Base-by-base conservation (phyloP, 53 echinoderm and acorn worm genomes). In the Crossaster papposus region DNA sequence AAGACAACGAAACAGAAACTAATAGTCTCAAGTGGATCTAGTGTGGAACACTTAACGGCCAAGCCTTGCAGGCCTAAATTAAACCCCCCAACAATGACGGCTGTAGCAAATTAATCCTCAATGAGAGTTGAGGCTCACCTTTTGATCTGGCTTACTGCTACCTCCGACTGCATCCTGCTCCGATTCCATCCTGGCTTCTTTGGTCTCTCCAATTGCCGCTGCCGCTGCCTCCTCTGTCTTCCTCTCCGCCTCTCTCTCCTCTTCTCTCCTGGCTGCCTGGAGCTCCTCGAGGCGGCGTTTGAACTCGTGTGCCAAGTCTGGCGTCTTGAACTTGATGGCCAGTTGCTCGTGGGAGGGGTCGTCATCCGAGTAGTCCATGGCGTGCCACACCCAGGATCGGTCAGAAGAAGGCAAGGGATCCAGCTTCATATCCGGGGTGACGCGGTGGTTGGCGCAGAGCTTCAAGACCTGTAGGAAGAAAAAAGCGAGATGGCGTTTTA, bases 291-390 rank as follows among this genome's bases (percentile, higher is more conserved):
- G 94, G 38, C 79, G 77, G 4, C 70, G 74, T 44, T 93, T 93
- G 88, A 97, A 97, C 51, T 82, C 92, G 9, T 54, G 77, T 29
- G 99, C 92, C 26, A 90, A 64, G 9, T 93, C 92, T 0, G 93
- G 91, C 1, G 90, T 93, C 86, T 99, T 96, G 89, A 99, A 99
- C 88, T 93, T 99, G 88, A 99, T 85, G 58, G 96, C 94, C 24
- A 99, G 81, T 79, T 96, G 96, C 81, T 99, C 94, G 36, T 82
- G 90, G 70, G 89, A 90, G 17, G 93, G 81, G 73, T 96, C 93
- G 8, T 91, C 99, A 79, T 95, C 96, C 0, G 99, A 88, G 91
- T 96, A 96, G 78, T 99, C 99, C 22, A 91, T 72, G 11, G 92
- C 92, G 38, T 78, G 80, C 91, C 92, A 94, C 5, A 94, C 91